phyloP scores from a whole-genome alignment of 2,797 vertebrate species.

The Channallabes apus region DNA sequence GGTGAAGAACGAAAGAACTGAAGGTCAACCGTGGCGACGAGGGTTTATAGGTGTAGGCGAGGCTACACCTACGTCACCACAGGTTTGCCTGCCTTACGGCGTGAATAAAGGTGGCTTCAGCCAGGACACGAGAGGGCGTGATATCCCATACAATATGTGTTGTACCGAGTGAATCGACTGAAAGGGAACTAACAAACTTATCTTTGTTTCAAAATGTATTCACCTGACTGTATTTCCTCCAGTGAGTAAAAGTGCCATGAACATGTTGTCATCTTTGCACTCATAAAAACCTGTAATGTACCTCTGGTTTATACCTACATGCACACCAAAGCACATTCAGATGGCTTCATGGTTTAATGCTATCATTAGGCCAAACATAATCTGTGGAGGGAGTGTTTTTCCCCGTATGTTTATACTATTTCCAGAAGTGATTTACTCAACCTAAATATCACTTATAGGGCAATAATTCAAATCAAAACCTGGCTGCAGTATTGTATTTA shows the following conservation, averaged over 20 bases:
- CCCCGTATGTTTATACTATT: not conserved
- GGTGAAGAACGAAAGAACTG: no score
- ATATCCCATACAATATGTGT: no score
- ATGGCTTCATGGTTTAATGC: slow-evolving; percentile 59
- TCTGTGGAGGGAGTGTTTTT: not conserved
- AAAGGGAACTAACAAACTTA: no score
- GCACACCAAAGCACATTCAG: slow-evolving; percentile 65
- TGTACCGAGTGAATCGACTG: no score
- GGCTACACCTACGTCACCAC: no score
- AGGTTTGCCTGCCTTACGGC: no score
- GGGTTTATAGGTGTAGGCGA: no score
- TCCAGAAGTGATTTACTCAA: slow-evolving; percentile 42
- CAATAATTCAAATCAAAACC: slow-evolving; percentile 36
- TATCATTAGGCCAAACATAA: slow-evolving; percentile 11
- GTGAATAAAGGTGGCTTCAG: no score
- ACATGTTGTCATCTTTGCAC: slow-evolving; percentile 64
- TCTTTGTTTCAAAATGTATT: no score
- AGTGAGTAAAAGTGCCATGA: slow-evolving; percentile 71
- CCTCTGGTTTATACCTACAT: not conserved
- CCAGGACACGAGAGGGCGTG: no score
- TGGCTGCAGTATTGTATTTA: slow-evolving; percentile 26
- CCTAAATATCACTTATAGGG: slow-evolving; percentile 47
- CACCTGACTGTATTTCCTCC: not conserved
- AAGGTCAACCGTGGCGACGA: no score
- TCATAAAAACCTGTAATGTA: slow-evolving; percentile 59